These are phyloP conservation scores for Hypomecis atomaria DNA, from an alignment of 2,888 invertebrate species.

Conservation along the genomic window DNA sequence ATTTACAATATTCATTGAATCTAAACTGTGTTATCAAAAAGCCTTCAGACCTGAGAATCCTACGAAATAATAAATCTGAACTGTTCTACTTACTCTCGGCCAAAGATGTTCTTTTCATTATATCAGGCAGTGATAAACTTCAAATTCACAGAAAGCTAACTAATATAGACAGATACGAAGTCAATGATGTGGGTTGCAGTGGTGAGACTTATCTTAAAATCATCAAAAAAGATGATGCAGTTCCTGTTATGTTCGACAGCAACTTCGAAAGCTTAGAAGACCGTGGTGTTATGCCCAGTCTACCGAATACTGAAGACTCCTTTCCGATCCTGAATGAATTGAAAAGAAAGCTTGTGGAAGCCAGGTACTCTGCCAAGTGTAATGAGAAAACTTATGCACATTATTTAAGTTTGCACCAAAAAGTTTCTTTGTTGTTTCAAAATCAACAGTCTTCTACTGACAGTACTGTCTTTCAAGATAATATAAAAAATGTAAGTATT, in stretches of 20 bases:
- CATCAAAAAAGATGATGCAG: conserved; percentile 60
- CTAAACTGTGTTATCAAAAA: conserved; percentile 41
- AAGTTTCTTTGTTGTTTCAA: conserved; percentile 56
- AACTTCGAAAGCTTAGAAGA: conserved; percentile 58
- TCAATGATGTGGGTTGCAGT: conserved; percentile 57
- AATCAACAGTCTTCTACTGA: conserved; percentile 54
- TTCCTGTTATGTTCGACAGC: conserved; percentile 70
- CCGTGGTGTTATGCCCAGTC: conserved; percentile 29
- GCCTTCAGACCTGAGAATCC: conserved; percentile 55
- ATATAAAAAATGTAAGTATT: conserved; percentile 51
- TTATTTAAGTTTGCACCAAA: conserved; percentile 59
- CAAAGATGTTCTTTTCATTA: conserved; percentile 56
- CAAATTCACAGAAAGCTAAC: conserved; percentile 51
- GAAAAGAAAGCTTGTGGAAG: conserved; percentile 64
- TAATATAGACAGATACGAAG: conserved; percentile 58
- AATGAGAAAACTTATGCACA: conserved; percentile 61
- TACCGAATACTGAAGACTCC: conserved; percentile 43
- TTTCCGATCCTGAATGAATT: conserved; percentile 58
- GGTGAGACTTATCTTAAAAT: conserved; percentile 64
- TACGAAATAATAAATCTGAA: conserved; percentile 62
- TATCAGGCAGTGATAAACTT: conserved; percentile 56
- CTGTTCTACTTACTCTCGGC: conserved; percentile 64
- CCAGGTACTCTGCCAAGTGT: conserved; percentile 59
- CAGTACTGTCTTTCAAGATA: conserved; percentile 52
- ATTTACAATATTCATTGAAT: conserved; percentile 53